Evolutionary conservation across 2,797 vertebrate species (phyloP).

Genomic region (Manis crassicaudata): DNA sequence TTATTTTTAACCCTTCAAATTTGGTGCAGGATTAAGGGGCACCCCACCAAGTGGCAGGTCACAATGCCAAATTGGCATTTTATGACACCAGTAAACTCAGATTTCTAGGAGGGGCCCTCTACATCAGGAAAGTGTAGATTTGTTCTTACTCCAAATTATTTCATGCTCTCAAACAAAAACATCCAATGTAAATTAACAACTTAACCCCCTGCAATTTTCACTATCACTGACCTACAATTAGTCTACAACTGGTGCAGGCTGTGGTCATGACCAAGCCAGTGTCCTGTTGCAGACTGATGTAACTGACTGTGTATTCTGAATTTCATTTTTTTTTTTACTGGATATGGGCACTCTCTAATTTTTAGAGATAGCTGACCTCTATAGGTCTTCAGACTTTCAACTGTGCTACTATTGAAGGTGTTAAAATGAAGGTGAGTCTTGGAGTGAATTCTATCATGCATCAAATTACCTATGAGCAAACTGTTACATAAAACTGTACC

Average conservation of each 20-base stretch:
- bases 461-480: background rate
- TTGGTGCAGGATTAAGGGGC: background rate
- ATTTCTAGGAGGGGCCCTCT: background rate
- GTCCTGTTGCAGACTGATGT: background rate
- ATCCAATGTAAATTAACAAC: background rate
- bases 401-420: background rate
- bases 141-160: background rate
- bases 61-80: no score
- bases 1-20: background rate
- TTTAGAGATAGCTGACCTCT: background rate
- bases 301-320: background rate
- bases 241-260: background rate
- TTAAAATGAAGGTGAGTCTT: background rate
- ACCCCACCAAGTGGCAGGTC: background rate
- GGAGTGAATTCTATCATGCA: background rate
- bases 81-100: background rate
- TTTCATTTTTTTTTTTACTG: background rate
- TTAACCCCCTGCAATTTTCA: background rate
- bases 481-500: background rate
- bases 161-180: background rate
- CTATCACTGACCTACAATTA: background rate
- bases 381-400: accelerated
- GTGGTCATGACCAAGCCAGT: background rate
- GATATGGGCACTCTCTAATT: background rate
- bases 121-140: background rate